Evolutionary conservation across 2,797 vertebrate genomes (phyloP), one percentile per base, ranked within the genome.

Genomic region (Streptopelia turtur): DNA sequence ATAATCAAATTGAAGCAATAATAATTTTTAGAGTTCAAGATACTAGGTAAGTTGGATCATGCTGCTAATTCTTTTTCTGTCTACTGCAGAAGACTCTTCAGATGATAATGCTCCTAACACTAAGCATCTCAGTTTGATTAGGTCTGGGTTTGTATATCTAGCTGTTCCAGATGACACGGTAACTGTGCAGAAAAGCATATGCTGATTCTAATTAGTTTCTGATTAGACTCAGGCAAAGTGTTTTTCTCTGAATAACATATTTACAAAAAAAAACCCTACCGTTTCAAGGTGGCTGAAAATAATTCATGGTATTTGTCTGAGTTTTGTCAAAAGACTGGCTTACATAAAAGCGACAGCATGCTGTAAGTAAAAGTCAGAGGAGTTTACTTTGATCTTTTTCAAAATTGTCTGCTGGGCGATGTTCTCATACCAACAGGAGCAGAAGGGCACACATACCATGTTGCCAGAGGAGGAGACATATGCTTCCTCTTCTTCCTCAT

Each of bases 161-260:
- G 2, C 81, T 90, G 72, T 77, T 95, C 75, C 94, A 96, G 75
- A 94, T 92, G 95, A 93, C 84, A 91, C 1, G 1, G 76, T 92
- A 92, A 83, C 87, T 63, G 60, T 89, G 89, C 79, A 92, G 87
- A 92, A 92, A 92, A 95, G 76, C 92, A 81, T 96, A 92, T 87
- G 92, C 95, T 95, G 91, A 96, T 95, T 93, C 83, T 95, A 95
- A 97, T 97, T 96, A 95, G 89, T 92, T 95, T 96, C 87, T 96
- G 94, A 96, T 95, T 96, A 93, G 87, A 93, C 39, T 23, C 69
- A 93, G 72, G 84, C 75, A 92, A 93, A 95, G 92, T 96, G 92
- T 81, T 96, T 95, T 94, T 92, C 92, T 95, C 87, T 83, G 78
- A 95, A 93, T 74, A 89, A 77, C 37, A 0, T 95, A 80, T 94